Conservation (phyloP, 2,797 vertebrate genomes). For the Tragelaphus oryx region DNA sequence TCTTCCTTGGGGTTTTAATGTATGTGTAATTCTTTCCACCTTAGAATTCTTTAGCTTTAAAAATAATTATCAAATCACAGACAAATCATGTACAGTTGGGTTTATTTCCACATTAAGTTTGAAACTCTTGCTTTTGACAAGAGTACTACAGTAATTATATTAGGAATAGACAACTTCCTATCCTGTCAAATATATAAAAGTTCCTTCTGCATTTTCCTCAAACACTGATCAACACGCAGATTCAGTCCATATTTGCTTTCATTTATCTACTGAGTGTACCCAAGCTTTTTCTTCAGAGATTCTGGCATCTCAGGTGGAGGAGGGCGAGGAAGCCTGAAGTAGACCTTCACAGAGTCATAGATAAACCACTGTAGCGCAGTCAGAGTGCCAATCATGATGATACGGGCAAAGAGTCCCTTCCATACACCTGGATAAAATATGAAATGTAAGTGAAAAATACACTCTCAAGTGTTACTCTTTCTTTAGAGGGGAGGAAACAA, state of each 20-base stretch:
- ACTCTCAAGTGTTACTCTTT: background rate
- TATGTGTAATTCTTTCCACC: background rate
- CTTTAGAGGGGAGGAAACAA: background rate
- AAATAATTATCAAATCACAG: slow-evolving; percentile 32
- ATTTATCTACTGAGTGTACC: slow-evolving; percentile 85
- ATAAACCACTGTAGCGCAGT: slow-evolving; percentile 98
- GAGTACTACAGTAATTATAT: slow-evolving; percentile 78
- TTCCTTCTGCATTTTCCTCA: slow-evolving; percentile 72
- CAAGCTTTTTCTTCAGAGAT: slow-evolving; percentile 96
- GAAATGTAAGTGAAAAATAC: background rate
- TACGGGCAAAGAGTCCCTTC: slow-evolving; percentile 95
- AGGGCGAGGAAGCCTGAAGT: slow-evolving; percentile 95
- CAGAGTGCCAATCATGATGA: slow-evolving; percentile 97
- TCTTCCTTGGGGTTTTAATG: background rate
- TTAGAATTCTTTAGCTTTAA: slow-evolving; percentile 4
- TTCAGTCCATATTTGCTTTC: slow-evolving; percentile 77
- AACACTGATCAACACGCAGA: slow-evolving; percentile 75
- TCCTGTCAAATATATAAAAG: slow-evolving; percentile 84
- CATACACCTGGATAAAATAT: slow-evolving; percentile 87
- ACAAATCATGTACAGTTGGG: slow-evolving; percentile 47
- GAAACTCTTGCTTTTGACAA: slow-evolving; percentile 73
- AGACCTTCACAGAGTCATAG: slow-evolving; percentile 96
- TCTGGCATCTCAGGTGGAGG: slow-evolving; percentile 96
- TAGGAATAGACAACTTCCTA: slow-evolving; percentile 76
- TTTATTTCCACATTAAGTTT: slow-evolving; percentile 74